Evolutionary conservation across 2,113 vertebrate genomes (phyloP), one percentile per base, ranked within the genome.

Genomic region (Dolichallabes microphthalmus): DNA sequence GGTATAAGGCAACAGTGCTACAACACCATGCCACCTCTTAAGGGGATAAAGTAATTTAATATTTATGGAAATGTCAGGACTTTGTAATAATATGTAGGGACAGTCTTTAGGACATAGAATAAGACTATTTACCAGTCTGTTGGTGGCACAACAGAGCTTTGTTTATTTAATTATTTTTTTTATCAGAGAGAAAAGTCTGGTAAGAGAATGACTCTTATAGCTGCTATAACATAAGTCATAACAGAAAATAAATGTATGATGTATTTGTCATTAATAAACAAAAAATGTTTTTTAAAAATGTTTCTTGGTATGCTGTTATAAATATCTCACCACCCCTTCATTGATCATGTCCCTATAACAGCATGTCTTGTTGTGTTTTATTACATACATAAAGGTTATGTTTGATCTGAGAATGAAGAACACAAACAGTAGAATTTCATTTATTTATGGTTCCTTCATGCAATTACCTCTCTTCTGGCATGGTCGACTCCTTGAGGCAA

Each of bases 381-480:
- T 71, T 39, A 69, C 35, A 12, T 19, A 71, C 2, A 45, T 50
- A 50, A 74, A 45, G n/a, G 10, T 22, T n/a, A 10, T 22, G 71
- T n/a, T 22, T 74, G 12, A n/a, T 50, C n/a, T 76, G 50, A n/a
- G n/a, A 57, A 52, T 57, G 11, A 32, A 57, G 50, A 52, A 53
- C 73, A 27, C n/a, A 55, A 53, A 19, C 55, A 25, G 52, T 79
- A 79, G 77, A 10, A 13, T 61, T 61, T 79, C 14, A 58, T 79
- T 58, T 4, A 58, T 27, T 32, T 58, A 25, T 57, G 75, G n/a
- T 19, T 58, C 20, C n/a, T 71, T 82, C 15, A 52, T 52, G 58
- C 20, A 80, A 71, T 57, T 75, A 96, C 96, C 95, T 97, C 96
- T 89, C 94, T 96, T 86, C 91, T 94, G 88, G 92, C 92, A 83